phyloP scores from a whole-genome alignment of 2,797 vertebrate genomes.

The Heterohyrax brucei region DNA sequence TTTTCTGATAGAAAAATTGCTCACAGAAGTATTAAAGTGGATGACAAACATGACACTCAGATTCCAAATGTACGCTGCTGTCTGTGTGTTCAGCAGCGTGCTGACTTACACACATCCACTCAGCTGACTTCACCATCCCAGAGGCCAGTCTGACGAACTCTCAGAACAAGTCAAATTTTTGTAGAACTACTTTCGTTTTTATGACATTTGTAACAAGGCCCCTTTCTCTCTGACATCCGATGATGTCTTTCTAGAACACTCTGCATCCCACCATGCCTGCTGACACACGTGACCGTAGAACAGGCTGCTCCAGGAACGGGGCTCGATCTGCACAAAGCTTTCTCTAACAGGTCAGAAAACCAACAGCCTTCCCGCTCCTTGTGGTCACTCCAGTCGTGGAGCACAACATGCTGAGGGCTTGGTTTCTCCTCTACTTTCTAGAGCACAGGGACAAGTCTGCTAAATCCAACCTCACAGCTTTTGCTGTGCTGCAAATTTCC shows the following conservation, averaged over 20 bases:
- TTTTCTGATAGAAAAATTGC: background rate
- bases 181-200: constrained; percentile 59
- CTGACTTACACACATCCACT: constrained; percentile 47
- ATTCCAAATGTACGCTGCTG: constrained; percentile 43
- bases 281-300: constrained; percentile 62
- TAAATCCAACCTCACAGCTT: constrained; percentile 36
- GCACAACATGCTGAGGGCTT: constrained; percentile 39
- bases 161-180: constrained; percentile 48
- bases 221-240: constrained; percentile 52
- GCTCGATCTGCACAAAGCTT: constrained; percentile 35
- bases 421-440: constrained; percentile 26
- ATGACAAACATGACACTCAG: constrained; percentile 1
- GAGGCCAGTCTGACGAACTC: constrained; percentile 14
- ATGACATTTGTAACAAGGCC: constrained; percentile 38
- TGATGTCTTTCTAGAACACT: constrained; percentile 73
- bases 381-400: constrained; percentile 64
- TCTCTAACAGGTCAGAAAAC: constrained; percentile 74
- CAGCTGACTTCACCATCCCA: constrained; percentile 7
- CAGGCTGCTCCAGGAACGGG: constrained; percentile 55
- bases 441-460: background rate
- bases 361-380: constrained; percentile 57
- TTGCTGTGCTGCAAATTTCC: background rate
- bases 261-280: constrained; percentile 58
- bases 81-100: constrained; percentile 25
- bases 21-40: background rate